These are phyloP conservation scores for Lamellibrachia satsuma DNA, from an alignment of 2,888 invertebrate species.

Conservation along the genomic window DNA sequence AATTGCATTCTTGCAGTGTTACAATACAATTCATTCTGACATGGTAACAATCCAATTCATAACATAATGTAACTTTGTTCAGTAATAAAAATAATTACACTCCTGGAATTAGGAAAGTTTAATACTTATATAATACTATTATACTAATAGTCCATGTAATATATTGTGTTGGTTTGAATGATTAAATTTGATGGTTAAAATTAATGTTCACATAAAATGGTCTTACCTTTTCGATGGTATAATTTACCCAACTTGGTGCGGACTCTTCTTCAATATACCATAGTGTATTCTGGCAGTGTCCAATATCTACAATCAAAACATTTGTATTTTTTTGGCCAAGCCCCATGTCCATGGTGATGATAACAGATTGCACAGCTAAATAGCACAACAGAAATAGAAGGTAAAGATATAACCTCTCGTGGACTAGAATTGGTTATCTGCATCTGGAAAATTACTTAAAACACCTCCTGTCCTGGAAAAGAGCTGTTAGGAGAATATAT, in stretches of 20 bases:
- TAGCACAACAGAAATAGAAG: not conserved
- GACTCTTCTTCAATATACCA: not conserved
- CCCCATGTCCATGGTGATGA: not conserved
- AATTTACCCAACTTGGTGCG: not conserved
- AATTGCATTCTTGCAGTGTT: too few relatives aligned
- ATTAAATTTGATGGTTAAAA: not conserved
- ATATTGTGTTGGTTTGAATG: not conserved
- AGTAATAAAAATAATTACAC: too few relatives aligned
- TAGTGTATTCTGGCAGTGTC: constrained; percentile 2
- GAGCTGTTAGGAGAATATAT: too few relatives aligned
- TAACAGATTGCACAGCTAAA: not conserved
- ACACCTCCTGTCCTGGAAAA: too few relatives aligned
- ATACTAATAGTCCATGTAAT: not conserved
- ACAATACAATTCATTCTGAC: too few relatives aligned
- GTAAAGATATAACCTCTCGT: too few relatives aligned
- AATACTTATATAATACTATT: too few relatives aligned
- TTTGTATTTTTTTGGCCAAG: not conserved
- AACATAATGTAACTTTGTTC: too few relatives aligned
- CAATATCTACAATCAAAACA: not conserved
- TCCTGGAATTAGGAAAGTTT: too few relatives aligned
- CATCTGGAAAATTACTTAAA: too few relatives aligned
- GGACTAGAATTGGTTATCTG: too few relatives aligned
- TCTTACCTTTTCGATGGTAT: not conserved
- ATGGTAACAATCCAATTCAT: too few relatives aligned
- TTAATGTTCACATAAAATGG: not conserved